Evolutionary conservation across 2,888 invertebrate genomes (phyloP).

Genomic region (Volucella inanis): DNA sequence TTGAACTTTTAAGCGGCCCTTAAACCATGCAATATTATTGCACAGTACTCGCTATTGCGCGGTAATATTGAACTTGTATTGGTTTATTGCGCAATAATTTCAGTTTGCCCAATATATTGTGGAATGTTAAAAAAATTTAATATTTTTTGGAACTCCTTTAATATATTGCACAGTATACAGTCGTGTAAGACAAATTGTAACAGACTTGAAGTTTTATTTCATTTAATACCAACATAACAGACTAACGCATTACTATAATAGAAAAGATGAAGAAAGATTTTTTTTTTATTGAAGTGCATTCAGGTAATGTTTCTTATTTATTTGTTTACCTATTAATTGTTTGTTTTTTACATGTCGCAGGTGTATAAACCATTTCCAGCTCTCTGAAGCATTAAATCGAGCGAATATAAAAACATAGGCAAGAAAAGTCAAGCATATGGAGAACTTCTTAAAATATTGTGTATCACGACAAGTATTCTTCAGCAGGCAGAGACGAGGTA

Average conservation of each 20-base stretch:
- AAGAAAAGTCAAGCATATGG: slow-evolving; percentile 5
- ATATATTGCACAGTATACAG: neutral
- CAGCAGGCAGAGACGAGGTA: neutral
- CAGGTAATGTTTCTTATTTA: too few species aligned
- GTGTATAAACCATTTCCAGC: slow-evolving; percentile 18
- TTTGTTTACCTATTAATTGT: too few species aligned
- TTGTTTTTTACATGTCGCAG: neutral
- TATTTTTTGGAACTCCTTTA: neutral
- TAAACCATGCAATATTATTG: too few species aligned
- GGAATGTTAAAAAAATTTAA: slow-evolving; percentile 4
- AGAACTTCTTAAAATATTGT: slow-evolving; percentile 6
- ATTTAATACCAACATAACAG: neutral
- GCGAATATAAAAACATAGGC: slow-evolving; percentile 2
- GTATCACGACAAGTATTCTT: too few species aligned
- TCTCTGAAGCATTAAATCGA: slow-evolving; percentile 10
- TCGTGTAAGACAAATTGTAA: too few species aligned
- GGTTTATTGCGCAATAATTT: too few species aligned
- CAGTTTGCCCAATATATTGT: neutral
- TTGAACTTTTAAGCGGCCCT: too few species aligned
- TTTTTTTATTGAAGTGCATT: too few species aligned
- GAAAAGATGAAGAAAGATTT: neutral
- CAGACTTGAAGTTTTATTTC: neutral
- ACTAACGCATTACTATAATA: neutral
- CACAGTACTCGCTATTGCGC: too few species aligned
- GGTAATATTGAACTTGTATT: too few species aligned